Evolutionary conservation across 2,113 vertebrate species (phyloP).

Genomic region (Mastomys natalensis): DNA sequence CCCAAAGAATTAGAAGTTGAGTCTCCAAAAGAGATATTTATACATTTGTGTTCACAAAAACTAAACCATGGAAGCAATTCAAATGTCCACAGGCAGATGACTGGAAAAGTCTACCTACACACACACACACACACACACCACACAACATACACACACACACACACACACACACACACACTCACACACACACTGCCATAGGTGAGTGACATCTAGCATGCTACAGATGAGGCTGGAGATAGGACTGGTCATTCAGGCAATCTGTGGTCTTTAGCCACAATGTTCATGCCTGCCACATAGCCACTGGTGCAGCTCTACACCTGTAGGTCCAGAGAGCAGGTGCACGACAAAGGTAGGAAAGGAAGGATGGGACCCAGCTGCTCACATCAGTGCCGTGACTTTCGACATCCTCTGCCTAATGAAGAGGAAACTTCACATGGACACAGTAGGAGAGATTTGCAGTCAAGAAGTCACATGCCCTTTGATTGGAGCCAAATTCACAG

Average conservation of each 20-base stretch:
- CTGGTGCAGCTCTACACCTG: background rate
- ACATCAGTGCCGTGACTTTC: constrained; percentile 5
- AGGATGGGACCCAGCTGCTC: background rate
- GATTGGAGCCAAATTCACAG: constrained; percentile 6
- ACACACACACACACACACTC: background rate
- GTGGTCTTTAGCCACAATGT: background rate
- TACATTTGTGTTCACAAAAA: background rate
- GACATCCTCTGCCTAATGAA: background rate
- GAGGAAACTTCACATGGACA: constrained; percentile 43
- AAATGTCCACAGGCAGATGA: background rate
- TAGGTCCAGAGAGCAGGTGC: background rate
- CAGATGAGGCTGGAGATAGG: background rate
- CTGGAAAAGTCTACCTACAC: too few species aligned
- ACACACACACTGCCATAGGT: background rate
- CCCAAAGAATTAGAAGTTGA: background rate
- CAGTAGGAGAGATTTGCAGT: background rate
- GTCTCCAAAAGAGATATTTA: background rate
- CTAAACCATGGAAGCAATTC: background rate
- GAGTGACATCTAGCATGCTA: background rate
- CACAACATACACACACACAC: too few species aligned
- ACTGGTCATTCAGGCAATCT: background rate
- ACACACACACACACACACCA: background rate
- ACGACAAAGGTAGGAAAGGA: too few species aligned
- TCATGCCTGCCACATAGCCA: background rate
- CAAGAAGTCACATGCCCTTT: background rate